These are phyloP conservation scores for Bilobella aurantiaca DNA, from an alignment of 1,140 invertebrate species.

Conservation along the genomic window DNA sequence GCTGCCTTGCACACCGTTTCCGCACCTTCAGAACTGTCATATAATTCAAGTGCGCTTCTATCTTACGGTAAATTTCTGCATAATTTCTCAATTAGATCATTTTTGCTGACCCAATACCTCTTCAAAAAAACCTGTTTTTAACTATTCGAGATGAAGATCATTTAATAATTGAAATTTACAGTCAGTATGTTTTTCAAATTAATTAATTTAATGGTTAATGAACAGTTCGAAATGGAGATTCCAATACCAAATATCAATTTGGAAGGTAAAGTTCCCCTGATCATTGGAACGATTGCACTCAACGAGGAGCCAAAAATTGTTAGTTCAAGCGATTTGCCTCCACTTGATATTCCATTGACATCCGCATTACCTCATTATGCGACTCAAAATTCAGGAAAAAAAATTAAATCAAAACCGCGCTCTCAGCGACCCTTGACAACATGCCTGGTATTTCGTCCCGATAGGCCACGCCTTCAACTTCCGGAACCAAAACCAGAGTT, in stretches of 20 bases:
- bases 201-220: background rate
- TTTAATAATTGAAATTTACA: background rate
- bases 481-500: constrained; percentile 2
- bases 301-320: background rate
- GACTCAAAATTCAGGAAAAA: background rate
- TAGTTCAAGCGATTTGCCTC: background rate
- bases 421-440: background rate
- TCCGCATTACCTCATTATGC: background rate
- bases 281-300: constrained; percentile 1
- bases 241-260: constrained; percentile 4
- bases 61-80: background rate
- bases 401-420: background rate
- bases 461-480: background rate
- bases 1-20: background rate
- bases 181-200: background rate
- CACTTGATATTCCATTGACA: background rate
- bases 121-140: too few relatives aligned
- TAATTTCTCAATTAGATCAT: too few relatives aligned
- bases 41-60: background rate
- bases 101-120: too few relatives aligned
- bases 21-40: background rate
- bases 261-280: background rate
- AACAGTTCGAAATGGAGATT: constrained; percentile 10
- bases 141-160: background rate
- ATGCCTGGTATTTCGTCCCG: background rate